These are phyloP conservation scores for Chrosomus eos DNA, from an alignment of 2,797 vertebrate genomes.

Conservation along the genomic window DNA sequence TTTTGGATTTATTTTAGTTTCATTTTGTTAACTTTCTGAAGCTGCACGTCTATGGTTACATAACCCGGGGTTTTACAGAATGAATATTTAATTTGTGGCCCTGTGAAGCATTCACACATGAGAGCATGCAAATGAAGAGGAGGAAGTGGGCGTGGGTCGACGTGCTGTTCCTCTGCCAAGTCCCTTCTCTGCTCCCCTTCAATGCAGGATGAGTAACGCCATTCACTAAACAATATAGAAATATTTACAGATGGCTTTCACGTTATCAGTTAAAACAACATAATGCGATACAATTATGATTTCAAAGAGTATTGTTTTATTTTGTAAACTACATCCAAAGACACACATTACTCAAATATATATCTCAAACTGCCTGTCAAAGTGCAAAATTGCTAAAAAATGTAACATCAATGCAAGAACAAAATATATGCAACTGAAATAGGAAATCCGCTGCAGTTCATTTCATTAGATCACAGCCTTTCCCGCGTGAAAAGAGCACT, in stretches of 20 bases:
- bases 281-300: too few relatives aligned
- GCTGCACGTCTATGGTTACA: slow-evolving; percentile 64
- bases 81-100: slow-evolving; percentile 82
- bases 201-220: neutral
- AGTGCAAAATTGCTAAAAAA: too few relatives aligned
- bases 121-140: slow-evolving; percentile 77
- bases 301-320: too few relatives aligned
- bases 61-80: slow-evolving; percentile 78
- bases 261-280: neutral
- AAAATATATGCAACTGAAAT: neutral
- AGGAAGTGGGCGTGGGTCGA: slow-evolving; percentile 74
- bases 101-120: slow-evolving; percentile 67
- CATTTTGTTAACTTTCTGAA: slow-evolving; percentile 18
- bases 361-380: too few relatives aligned
- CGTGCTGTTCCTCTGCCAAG: slow-evolving; percentile 73
- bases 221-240: slow-evolving; percentile 3
- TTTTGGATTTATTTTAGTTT: slow-evolving; percentile 18
- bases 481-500: too few relatives aligned
- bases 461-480: too few relatives aligned
- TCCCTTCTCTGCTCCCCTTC: slow-evolving; percentile 20
- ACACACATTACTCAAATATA: too few relatives aligned
- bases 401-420: too few relatives aligned
- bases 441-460: too few relatives aligned
- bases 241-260: neutral
- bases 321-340: too few relatives aligned